Percentiles rank a stretch among this genome's conserved stretches.
Conservation (phyloP, 2,797 vertebrate species). For the Oryzias sinensis region DNA sequence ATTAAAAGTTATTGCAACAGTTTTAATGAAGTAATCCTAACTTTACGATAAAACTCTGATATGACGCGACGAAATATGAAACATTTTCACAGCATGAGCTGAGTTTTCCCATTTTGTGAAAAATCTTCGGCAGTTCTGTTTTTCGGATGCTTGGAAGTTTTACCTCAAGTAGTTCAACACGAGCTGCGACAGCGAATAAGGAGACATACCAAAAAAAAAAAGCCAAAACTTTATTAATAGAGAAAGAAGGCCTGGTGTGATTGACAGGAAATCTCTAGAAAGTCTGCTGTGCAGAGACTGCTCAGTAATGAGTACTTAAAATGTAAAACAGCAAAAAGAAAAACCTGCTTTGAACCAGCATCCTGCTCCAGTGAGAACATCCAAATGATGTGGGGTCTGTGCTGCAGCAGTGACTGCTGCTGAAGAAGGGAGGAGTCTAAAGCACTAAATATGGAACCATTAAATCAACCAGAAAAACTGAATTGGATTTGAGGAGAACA, state of each 20-base stretch:
- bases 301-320: conserved; percentile 43
- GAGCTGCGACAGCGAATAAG: conserved; percentile 25
- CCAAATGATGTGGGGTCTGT: conserved; percentile 18
- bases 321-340: conserved; percentile 4
- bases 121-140: conserved; percentile 6
- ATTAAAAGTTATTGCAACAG: conserved; percentile 12
- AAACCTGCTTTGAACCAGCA: conserved; percentile 22
- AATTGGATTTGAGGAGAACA: too few relatives aligned
- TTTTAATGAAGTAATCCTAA: conserved; percentile 17
- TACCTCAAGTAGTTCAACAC: conserved; percentile 20
- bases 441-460: too few relatives aligned
- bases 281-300: conserved; percentile 18
- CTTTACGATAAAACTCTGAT: conserved; percentile 15
- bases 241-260: conserved; percentile 19
- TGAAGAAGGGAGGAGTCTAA: too few relatives aligned
- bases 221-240: conserved; percentile 34
- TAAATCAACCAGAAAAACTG: too few relatives aligned
- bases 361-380: conserved; percentile 21
- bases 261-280: conserved; percentile 39
- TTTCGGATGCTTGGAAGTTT: conserved; percentile 23
- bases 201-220: conserved; percentile 23
- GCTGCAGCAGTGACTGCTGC: too few relatives aligned
- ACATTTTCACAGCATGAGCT: not conserved
- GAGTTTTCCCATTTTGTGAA: conserved; percentile 2
- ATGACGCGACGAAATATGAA: conserved; percentile 1